A percentile compares a stretch with the other conserved stretches of the same genome.
These are phyloP conservation scores for Rhinolophus sinicus DNA, from an alignment of 2,113 vertebrate genomes.

Conservation along the genomic window DNA sequence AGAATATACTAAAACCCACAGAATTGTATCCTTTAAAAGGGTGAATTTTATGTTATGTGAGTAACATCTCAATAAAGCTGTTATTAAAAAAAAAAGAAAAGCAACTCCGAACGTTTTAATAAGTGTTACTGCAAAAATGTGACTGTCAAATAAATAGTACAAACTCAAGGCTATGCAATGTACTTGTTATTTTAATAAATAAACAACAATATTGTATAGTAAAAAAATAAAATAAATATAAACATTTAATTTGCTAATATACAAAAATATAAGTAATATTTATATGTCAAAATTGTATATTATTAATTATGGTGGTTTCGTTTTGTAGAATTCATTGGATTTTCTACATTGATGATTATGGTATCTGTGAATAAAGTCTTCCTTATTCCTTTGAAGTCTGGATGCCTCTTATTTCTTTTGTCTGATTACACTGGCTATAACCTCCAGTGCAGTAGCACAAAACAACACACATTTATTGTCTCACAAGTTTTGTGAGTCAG, in stretches of 20 bases:
- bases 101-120: background rate
- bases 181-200: background rate
- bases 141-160: background rate
- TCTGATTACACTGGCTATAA: background rate
- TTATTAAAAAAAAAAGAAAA: background rate
- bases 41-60: background rate
- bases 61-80: slow-evolving; percentile 41
- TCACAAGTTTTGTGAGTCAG: background rate
- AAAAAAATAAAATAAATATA: no score
- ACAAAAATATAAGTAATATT: no score
- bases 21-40: background rate
- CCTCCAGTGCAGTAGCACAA: background rate
- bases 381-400: background rate
- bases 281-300: background rate
- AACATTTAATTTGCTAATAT: no score
- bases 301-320: background rate
- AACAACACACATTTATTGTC: background rate
- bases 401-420: background rate
- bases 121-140: background rate
- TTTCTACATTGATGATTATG: background rate
- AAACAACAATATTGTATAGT: background rate
- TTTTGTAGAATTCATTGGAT: background rate
- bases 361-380: background rate
- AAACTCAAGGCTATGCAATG: background rate
- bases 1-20: background rate